Base-by-base conservation (phyloP, 92 coral and sea anemone species). In the Epizoanthus rinbou region DNA sequence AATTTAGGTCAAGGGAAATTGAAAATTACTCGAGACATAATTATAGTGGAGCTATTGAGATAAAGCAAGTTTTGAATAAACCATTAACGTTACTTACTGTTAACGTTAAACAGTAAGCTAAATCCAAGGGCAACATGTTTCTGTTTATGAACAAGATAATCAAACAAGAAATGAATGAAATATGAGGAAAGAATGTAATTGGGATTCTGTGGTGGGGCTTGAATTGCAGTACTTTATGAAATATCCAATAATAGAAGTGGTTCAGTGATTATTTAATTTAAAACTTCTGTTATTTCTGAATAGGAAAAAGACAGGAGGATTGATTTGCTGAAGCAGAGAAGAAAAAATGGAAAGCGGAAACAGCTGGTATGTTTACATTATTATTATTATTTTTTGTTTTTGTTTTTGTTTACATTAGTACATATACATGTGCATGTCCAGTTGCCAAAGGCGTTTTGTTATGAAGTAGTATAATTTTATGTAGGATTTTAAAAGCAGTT, bases 231-330 rank as follows among this genome's bases (percentile, higher is more conserved):
- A 64, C 13, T 4, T 22, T 65, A 0, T 64, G 24, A 9, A 13
- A 3, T 65, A 65, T 14, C 24, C 31, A 23, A 37, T 65, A 11
- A 15, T 28, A 64, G 70, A 65, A 23, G 24, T 47, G 54, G 54
- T 23, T 67, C n/a, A 28, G n/a, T 39, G 19, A 19, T 41, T 37
- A 37, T 43, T 73, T 28, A 24, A 4, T 4, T 52, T 33, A 59
- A 71, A 13, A 33, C 47, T 8, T 17, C 19, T 78, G 35, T 25
- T 78, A 39, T 9, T 57, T 14, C 37, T 73, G 60, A 74, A 59
- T 56, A 96, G 99, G 99, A 97, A 82, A 97, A 94, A 85, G 94
- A 94, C 69, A 92, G 99, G 60, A 90, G 99, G 84, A 94, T 97
- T 73, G 99, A 94, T 57, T 89, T 97, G 17, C 82, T 97, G 56